Evolutionary conservation across 1,140 invertebrate genomes (phyloP), one percentile per base, ranked within the genome.

Genomic region (Mesaphorura yosii): DNA sequence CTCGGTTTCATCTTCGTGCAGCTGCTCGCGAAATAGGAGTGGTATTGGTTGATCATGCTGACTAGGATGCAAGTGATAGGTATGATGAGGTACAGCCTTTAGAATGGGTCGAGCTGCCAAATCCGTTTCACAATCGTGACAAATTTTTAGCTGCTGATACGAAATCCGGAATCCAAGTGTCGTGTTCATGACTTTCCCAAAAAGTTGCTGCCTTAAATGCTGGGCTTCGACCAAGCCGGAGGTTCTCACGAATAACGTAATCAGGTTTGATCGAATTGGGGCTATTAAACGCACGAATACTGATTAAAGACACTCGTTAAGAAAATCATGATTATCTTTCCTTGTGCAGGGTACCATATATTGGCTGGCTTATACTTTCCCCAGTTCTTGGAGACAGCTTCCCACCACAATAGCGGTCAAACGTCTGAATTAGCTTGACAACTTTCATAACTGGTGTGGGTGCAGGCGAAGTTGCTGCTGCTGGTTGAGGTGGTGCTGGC

Each of bases 331-430:
- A 42, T 6, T 7, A 42, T n/a, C 10, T 10, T 34, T 34, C n/a
- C 10, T n/a, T 10, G 31, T 10, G n/a, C 10, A 34, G 10, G 31
- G 31, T 55, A 57, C 60, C 51, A 40, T 53, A 59, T 17, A 59
- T 40, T 27, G 60, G 57, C 44, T 42, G 58, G 25, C 19, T 51
- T 23, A 19, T 34, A 26, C 20, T 51, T 45, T 57, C 54, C 26
- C 53, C 57, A 23, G 49, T 53, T 6, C 7, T 38, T 1, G 54
- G 54, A 27, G 60, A 53, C 17, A 63, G 41, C 15, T 29, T 41
- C 14, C 57, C 53, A 15, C 60, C 60, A 44, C 60, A 63, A 40
- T 50, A 63, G 14, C 57, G 51, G 34, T 63, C 60, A 12, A 5
- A 27, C 20, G 59, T 47, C 2, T n/a, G 22, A 47, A 2, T 39